Evolutionary conservation across 2,888 invertebrate genomes (phyloP).

Genomic region (Epinotia nisella): DNA sequence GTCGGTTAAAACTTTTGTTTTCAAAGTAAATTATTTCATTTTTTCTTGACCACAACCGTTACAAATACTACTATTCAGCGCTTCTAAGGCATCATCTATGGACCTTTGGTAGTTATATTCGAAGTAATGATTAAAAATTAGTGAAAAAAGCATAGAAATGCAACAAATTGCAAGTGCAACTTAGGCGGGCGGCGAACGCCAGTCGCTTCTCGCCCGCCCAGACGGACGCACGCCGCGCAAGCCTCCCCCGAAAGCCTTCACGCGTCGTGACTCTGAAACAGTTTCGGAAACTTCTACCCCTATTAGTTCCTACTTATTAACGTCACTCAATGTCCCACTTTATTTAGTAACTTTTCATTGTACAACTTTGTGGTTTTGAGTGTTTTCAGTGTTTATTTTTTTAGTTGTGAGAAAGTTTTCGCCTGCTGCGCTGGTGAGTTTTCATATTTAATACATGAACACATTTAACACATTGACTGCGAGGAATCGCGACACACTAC

Average conservation of each 20-base stretch:
- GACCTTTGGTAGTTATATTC: too few relatives aligned
- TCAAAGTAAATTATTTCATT: too few relatives aligned
- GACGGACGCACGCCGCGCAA: slow-evolving; percentile 59
- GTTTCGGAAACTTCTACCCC: neutral
- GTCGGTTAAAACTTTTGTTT: too few relatives aligned
- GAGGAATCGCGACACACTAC: too few relatives aligned
- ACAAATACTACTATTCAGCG: too few relatives aligned
- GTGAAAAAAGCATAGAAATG: slow-evolving; percentile 47
- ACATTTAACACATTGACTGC: too few relatives aligned
- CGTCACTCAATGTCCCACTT: neutral
- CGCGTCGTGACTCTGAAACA: slow-evolving; percentile 1
- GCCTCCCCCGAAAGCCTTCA: slow-evolving; percentile 37
- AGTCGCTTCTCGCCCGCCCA: slow-evolving; percentile 64
- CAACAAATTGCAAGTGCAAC: slow-evolving; percentile 54
- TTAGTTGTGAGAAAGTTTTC: slow-evolving; percentile 5
- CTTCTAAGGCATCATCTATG: too few relatives aligned
- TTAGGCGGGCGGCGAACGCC: slow-evolving; percentile 46
- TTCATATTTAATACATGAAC: neutral
- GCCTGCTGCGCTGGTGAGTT: slow-evolving; percentile 21
- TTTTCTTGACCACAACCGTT: too few relatives aligned
- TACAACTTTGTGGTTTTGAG: slow-evolving; percentile 10
- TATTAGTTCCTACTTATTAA: neutral
- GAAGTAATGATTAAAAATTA: neutral
- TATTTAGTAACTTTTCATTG: slow-evolving; percentile 22
- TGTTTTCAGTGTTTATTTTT: slow-evolving; percentile 25